Evolutionary conservation across 1,140 invertebrate genomes (phyloP).

Genomic region (Drosophila virilis): DNA sequence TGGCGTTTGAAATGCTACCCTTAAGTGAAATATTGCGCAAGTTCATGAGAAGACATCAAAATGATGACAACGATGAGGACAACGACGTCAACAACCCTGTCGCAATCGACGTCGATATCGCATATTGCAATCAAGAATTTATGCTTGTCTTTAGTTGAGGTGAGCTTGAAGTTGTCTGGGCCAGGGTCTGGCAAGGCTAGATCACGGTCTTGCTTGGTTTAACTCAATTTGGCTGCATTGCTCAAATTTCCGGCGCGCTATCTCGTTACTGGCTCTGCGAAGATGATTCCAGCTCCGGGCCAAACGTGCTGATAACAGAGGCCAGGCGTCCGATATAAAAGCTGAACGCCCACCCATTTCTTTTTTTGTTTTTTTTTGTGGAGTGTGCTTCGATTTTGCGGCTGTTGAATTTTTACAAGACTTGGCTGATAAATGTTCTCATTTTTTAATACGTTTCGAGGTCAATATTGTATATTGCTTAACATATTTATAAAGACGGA

Average conservation of each 20-base stretch:
- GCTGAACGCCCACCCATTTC: not conserved
- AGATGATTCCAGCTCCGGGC: conserved; percentile 19
- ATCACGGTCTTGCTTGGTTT: conserved; percentile 63
- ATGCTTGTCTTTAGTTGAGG: conserved; percentile 64
- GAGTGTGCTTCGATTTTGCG: conserved; percentile 14
- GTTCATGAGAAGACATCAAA: conserved; percentile 77
- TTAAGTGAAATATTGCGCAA: conserved; percentile 75
- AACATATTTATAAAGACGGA: not conserved
- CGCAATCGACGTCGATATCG: conserved; percentile 37
- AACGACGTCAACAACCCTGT: conserved; percentile 25
- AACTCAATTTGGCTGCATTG: conserved; percentile 79
- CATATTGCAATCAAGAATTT: conserved; percentile 81
- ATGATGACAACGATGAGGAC: conserved; percentile 56
- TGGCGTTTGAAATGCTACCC: conserved; percentile 63
- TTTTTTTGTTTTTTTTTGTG: not conserved
- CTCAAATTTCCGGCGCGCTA: conserved; percentile 72
- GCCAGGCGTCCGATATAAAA: not conserved
- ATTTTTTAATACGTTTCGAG: not conserved
- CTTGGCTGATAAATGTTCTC: not conserved
- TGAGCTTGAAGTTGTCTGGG: conserved; percentile 19
- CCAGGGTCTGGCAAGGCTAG: conserved; percentile 5
- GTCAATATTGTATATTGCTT: no score
- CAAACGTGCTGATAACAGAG: conserved; percentile 26
- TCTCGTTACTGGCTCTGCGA: conserved; percentile 51
- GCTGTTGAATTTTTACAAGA: conserved; percentile 3